Conservation (phyloP, 2,888 invertebrate genomes). For the Marasmarcha lunaedactyla region DNA sequence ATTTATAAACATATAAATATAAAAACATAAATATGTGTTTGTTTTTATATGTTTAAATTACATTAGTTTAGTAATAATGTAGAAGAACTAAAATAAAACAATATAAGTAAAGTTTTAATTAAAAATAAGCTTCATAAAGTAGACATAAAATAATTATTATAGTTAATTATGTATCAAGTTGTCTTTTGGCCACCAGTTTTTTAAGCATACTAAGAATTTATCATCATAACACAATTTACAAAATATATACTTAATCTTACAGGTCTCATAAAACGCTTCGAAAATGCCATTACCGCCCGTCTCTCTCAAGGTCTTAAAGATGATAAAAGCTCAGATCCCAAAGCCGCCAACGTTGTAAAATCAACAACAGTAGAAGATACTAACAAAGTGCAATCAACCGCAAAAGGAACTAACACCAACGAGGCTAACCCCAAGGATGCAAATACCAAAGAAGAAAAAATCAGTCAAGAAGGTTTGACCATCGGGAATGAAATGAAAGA, state of each 20-base stretch:
- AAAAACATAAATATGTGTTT: no score
- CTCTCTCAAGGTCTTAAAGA: slow-evolving; percentile 21
- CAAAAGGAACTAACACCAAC: slow-evolving; percentile 14
- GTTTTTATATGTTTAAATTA: background rate
- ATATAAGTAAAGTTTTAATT: background rate
- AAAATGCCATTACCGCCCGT: slow-evolving; percentile 32
- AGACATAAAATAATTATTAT: background rate
- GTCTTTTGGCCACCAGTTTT: background rate
- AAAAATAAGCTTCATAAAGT: no score
- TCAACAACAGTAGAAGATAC: slow-evolving; percentile 25
- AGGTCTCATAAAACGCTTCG: slow-evolving; percentile 45
- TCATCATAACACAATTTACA: no score
- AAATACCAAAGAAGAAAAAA: slow-evolving; percentile 21
- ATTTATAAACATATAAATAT: no score
- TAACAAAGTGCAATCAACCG: slow-evolving; percentile 10
- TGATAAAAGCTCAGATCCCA: slow-evolving; percentile 17
- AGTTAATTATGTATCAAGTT: background rate
- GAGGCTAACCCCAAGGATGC: slow-evolving; percentile 4
- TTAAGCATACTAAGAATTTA: no score
- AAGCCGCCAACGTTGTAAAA: slow-evolving; percentile 18
- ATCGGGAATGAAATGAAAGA: slow-evolving; percentile 40
- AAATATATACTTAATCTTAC: no score
- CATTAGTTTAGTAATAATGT: background rate
- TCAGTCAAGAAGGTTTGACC: slow-evolving; percentile 23
- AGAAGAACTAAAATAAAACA: background rate